Percentiles rank a stretch among this genome's conserved stretches.
Evolutionary conservation across 2,888 invertebrate genomes (phyloP).

Genomic region (Tachystola acroxantha): DNA sequence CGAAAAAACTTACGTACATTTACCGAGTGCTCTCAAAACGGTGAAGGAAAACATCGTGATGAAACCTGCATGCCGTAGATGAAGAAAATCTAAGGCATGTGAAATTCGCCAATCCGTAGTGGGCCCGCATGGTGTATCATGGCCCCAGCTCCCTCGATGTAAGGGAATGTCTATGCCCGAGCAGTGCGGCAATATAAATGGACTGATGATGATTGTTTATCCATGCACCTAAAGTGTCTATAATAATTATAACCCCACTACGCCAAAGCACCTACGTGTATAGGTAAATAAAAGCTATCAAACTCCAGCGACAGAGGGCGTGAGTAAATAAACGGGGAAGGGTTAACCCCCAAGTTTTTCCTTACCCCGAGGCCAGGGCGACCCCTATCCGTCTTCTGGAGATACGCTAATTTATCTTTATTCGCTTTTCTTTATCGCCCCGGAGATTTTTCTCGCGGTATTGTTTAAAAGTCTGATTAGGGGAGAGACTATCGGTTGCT

Average conservation of each 20-base stretch:
- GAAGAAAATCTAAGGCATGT: too few relatives aligned
- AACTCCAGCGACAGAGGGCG: conserved; percentile 42
- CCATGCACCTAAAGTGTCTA: too few relatives aligned
- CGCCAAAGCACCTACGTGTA: neutral
- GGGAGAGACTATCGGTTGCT: conserved; percentile 1
- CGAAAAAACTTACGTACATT: too few relatives aligned
- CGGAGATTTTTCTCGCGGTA: conserved; percentile 49
- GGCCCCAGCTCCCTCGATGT: too few relatives aligned
- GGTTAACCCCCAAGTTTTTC: conserved; percentile 70
- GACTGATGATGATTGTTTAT: too few relatives aligned
- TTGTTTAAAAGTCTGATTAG: conserved; percentile 55
- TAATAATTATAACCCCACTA: neutral
- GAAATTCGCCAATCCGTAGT: too few relatives aligned
- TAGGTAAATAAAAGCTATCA: conserved; percentile 50
- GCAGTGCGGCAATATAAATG: too few relatives aligned
- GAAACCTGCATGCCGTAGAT: too few relatives aligned
- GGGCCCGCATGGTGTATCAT: too few relatives aligned
- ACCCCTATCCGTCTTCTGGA: conserved; percentile 66
- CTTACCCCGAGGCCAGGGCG: conserved; percentile 32
- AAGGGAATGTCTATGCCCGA: too few relatives aligned
- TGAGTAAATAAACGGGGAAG: conserved; percentile 57
- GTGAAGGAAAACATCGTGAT: too few relatives aligned
- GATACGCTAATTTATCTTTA: conserved; percentile 71
- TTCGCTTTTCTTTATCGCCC: conserved; percentile 61
- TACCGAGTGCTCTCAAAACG: too few relatives aligned